Percentiles rank a stretch among this genome's conserved stretches.
Evolutionary conservation across 2,888 invertebrate genomes (phyloP).

Genomic region (Spatulosminthurus flaviceps): DNA sequence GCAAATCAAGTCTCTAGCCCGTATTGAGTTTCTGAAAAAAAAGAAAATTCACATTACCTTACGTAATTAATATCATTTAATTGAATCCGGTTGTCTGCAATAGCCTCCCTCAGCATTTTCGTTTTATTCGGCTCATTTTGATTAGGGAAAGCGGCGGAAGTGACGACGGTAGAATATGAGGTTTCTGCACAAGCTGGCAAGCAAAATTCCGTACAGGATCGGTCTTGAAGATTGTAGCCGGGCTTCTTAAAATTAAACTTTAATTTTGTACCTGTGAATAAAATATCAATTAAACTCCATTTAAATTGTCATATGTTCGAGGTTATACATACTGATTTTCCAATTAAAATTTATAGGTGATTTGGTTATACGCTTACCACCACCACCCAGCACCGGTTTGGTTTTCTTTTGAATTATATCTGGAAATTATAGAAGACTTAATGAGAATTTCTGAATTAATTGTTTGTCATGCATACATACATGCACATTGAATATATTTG

Average conservation of each 20-base stretch:
- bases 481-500: no score
- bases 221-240: constrained; percentile 41
- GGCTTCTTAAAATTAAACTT: constrained; percentile 55
- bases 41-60: constrained; percentile 39
- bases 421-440: constrained; percentile 6
- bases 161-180: constrained; percentile 57
- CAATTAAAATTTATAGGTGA: background rate
- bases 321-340: background rate
- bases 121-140: constrained; percentile 61
- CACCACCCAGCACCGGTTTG: background rate
- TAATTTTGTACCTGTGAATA: no score
- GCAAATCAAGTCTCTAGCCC: no score
- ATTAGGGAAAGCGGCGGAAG: constrained; percentile 60
- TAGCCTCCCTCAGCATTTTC: constrained; percentile 61
- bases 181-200: constrained; percentile 63
- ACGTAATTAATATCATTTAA: constrained; percentile 61
- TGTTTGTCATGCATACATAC: background rate
- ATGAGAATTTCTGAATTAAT: constrained; percentile 6
- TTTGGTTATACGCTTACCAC: background rate
- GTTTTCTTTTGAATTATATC: constrained; percentile 48
- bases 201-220: constrained; percentile 49
- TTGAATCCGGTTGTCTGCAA: constrained; percentile 53
- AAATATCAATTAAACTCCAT: no score
- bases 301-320: no score
- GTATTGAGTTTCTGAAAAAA: no score